Evolutionary conservation across 2,888 invertebrate genomes (phyloP).

Genomic region (Drosophila conformis): DNA sequence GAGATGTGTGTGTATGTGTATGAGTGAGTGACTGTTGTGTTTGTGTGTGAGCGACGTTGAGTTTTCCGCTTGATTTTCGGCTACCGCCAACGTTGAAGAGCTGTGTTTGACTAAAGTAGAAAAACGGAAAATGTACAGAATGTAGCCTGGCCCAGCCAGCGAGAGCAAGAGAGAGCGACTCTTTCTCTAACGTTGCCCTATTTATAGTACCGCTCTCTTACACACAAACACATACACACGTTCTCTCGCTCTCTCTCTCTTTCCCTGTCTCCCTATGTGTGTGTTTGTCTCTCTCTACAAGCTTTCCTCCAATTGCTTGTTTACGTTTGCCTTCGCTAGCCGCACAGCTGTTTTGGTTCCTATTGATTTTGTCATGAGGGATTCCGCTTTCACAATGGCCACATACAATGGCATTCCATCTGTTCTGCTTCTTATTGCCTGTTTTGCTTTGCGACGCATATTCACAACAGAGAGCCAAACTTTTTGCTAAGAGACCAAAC

Average conservation of each 20-base stretch:
- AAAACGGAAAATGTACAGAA: constrained; percentile 45
- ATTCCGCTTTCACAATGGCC: constrained; percentile 23
- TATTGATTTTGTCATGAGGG: constrained; percentile 70
- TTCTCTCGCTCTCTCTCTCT: neutral
- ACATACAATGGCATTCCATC: constrained; percentile 21
- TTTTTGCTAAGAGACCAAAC: neutral
- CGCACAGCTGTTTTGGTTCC: constrained; percentile 56
- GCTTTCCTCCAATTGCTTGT: constrained; percentile 37
- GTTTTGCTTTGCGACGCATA: constrained; percentile 58
- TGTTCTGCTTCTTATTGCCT: constrained; percentile 35
- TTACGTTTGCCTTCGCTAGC: constrained; percentile 54
- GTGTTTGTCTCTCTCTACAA: neutral
- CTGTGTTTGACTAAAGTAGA: constrained; percentile 77
- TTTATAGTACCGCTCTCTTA: constrained; percentile 41
- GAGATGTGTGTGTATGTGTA: constrained; percentile 12
- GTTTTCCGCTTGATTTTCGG: constrained; percentile 54
- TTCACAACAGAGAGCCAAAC: constrained; percentile 66
- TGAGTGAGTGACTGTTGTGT: constrained; percentile 20
- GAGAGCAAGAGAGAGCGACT: neutral
- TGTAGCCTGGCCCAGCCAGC: constrained; percentile 23
- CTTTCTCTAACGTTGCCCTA: constrained; percentile 38
- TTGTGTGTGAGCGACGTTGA: constrained; percentile 26
- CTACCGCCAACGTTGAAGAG: constrained; percentile 78
- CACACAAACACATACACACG: neutral
- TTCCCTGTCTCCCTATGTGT: neutral